Evolutionary conservation across 2,113 vertebrate genomes (phyloP).

Genomic region (Seriola dumerili): DNA sequence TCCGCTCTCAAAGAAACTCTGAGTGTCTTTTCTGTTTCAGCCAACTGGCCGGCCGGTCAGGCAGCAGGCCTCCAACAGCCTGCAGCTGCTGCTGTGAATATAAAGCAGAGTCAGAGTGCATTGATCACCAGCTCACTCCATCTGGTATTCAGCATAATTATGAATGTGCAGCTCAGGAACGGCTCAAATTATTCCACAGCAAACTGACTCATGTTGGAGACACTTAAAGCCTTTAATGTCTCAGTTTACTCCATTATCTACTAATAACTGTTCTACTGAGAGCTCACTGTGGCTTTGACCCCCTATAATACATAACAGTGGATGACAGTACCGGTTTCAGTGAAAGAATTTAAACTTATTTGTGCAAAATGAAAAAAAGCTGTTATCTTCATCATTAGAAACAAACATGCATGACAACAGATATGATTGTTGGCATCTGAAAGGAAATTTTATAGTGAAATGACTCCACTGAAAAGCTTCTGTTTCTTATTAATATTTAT

Average conservation of each 20-base stretch:
- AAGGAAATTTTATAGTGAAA: not conserved
- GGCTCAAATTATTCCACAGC: not conserved
- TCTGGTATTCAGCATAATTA: conserved; percentile 43
- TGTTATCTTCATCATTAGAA: not conserved
- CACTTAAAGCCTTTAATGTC: not conserved
- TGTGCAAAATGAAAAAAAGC: not conserved
- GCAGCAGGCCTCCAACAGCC: conserved; percentile 60
- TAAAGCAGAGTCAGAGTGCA: conserved; percentile 54
- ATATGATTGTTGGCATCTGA: not conserved
- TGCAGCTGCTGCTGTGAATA: conserved; percentile 54
- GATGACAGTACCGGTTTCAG: not conserved
- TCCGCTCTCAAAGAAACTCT: conserved; percentile 40
- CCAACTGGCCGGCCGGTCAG: conserved; percentile 46
- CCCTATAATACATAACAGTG: not conserved
- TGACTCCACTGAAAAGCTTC: not conserved
- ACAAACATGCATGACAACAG: not conserved
- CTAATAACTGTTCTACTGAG: not conserved
- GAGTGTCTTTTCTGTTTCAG: conserved; percentile 47
- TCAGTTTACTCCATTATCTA: conserved; percentile 13
- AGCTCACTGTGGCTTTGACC: not conserved
- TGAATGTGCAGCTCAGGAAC: not conserved
- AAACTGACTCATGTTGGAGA: not conserved
- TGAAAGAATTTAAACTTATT: not conserved
- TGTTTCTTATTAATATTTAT: conserved; percentile 19
- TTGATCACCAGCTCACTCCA: conserved; percentile 45